A percentile compares a stretch with the other conserved stretches of the same genome.
phyloP scores from a whole-genome alignment of 2,888 invertebrate genomes.

The Macropis europaea region DNA sequence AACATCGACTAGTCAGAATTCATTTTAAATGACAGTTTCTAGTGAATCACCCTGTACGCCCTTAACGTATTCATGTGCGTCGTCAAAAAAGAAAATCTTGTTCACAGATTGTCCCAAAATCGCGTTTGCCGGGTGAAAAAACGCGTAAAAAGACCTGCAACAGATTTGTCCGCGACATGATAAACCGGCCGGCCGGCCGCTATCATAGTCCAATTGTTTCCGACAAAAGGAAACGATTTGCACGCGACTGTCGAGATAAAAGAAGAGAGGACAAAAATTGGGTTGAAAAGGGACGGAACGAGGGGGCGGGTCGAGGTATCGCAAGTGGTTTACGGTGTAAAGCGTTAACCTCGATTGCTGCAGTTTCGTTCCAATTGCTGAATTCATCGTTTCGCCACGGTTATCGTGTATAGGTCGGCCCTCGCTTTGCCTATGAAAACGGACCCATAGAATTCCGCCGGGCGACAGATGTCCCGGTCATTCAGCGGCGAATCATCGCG shows the following conservation, averaged over 20 bases:
- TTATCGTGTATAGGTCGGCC: slow-evolving; percentile 5
- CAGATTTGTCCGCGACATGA: no score
- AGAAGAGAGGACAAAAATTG: background rate
- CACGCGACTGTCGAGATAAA: background rate
- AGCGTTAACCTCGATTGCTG: slow-evolving; percentile 25
- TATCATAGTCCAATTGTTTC: slow-evolving; percentile 9
- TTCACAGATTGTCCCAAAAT: no score
- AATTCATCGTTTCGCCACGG: slow-evolving; percentile 31
- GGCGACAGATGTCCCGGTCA: slow-evolving; percentile 13
- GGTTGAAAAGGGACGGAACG: background rate
- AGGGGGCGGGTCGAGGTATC: background rate
- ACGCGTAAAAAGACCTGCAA: no score
- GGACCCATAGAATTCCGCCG: background rate
- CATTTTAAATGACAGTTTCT: no score
- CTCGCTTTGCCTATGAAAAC: slow-evolving; percentile 15
- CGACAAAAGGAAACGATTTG: slow-evolving; percentile 30
- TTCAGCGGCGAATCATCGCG: slow-evolving; percentile 6
- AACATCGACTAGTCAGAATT: no score
- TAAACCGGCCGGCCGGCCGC: no score
- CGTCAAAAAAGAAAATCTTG: no score
- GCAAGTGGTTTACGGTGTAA: slow-evolving; percentile 24
- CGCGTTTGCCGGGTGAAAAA: no score
- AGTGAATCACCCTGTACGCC: no score
- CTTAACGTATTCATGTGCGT: no score
- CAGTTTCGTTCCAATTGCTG: slow-evolving; percentile 24